Conservation (phyloP, 2,797 vertebrate species). For the Masticophis lateralis region DNA sequence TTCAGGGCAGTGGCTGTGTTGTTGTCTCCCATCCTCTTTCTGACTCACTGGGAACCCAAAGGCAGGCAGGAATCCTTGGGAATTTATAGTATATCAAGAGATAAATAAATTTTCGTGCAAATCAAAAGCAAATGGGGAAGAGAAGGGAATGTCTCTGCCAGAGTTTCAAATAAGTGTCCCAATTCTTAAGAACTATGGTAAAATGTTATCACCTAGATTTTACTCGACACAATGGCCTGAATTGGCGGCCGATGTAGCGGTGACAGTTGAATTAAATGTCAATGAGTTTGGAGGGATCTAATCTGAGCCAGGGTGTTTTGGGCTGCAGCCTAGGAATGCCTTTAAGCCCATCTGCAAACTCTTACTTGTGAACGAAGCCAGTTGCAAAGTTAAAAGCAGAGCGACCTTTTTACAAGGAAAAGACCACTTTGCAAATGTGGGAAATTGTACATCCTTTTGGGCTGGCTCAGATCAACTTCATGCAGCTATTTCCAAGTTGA, state of each 20-base stretch:
- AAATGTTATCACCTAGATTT: neutral
- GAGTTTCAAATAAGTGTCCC: neutral
- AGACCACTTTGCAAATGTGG: neutral
- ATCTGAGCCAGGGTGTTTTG: neutral
- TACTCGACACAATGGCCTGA: neutral
- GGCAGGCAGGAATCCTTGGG: slow-evolving; percentile 4
- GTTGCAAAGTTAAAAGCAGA: neutral
- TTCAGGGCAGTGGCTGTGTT: neutral
- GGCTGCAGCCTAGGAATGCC: neutral
- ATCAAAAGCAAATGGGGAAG: slow-evolving; percentile 41
- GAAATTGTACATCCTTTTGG: neutral
- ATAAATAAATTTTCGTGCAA: slow-evolving; percentile 35
- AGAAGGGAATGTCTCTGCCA: neutral
- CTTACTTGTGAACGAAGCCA: neutral
- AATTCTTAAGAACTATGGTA: slow-evolving; percentile 26
- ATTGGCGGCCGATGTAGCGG: neutral
- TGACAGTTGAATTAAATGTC: neutral
- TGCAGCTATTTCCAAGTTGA: neutral
- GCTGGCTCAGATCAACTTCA: neutral
- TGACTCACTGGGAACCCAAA: slow-evolving; percentile 14
- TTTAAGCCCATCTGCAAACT: neutral
- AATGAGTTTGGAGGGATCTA: too few relatives aligned
- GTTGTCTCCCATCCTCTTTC: slow-evolving; percentile 35
- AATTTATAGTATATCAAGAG: neutral
- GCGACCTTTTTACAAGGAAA: neutral